Percentiles rank a stretch among this genome's conserved stretches.
Conservation (phyloP, 1,140 invertebrate species). For the Lamellibrachia luymesi region DNA sequence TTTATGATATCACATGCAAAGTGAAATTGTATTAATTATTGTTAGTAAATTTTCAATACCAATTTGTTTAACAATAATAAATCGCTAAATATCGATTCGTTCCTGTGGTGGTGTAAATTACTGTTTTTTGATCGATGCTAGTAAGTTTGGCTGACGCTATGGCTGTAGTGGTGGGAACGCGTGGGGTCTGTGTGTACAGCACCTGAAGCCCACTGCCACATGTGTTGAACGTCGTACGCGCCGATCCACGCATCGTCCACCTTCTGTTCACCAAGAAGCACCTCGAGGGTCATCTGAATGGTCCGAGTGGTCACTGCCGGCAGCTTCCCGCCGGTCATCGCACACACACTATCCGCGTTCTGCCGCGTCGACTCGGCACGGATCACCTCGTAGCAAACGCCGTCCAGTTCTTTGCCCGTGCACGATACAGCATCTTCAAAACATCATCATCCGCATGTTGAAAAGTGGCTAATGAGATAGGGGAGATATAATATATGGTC, state of each 20-base stretch:
- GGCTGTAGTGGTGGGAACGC: too few relatives aligned
- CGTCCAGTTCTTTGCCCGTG: not conserved
- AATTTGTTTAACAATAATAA: too few relatives aligned
- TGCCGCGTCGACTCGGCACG: not conserved
- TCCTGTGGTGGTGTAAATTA: too few relatives aligned
- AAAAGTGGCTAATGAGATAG: not conserved
- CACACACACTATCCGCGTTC: not conserved
- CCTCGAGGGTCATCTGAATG: not conserved
- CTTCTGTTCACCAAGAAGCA: not conserved
- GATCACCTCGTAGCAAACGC: not conserved
- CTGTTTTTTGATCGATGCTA: too few relatives aligned
- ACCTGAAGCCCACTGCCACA: not conserved
- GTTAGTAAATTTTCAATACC: too few relatives aligned
- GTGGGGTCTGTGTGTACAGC: too few relatives aligned
- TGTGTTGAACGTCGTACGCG: not conserved
- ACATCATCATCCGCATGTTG: not conserved
- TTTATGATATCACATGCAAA: too few relatives aligned
- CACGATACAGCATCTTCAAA: not conserved
- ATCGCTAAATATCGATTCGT: too few relatives aligned
- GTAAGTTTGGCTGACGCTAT: too few relatives aligned
- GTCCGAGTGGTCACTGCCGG: not conserved
- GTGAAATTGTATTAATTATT: too few relatives aligned
- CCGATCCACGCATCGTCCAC: not conserved
- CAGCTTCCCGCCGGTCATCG: not conserved
- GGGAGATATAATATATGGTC: not conserved